These are phyloP conservation scores for Tribolium madens DNA, from an alignment of 1,140 invertebrate genomes.

Conservation along the genomic window DNA sequence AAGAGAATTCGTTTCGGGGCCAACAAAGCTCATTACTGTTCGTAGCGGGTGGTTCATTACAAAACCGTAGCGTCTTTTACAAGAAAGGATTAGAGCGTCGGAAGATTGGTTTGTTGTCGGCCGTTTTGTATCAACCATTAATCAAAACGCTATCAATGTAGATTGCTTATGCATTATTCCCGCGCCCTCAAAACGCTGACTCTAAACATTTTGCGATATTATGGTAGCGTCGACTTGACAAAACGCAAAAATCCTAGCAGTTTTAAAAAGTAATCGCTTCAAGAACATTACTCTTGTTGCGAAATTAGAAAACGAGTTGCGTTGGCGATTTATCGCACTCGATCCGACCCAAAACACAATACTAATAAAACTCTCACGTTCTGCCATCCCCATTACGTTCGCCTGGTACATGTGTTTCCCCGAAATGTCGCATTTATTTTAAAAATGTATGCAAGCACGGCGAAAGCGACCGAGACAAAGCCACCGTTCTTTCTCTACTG, in stretches of 20 bases:
- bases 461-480: conserved; percentile 7
- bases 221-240: not conserved
- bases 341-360: conserved; percentile 51
- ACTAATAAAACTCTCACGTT: conserved; percentile 59
- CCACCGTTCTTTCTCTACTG: conserved; percentile 9
- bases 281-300: not conserved
- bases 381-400: conserved; percentile 49
- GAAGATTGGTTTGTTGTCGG: conserved; percentile 33
- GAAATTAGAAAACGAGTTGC: conserved; percentile 7
- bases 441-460: conserved; percentile 54
- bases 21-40: conserved; percentile 28
- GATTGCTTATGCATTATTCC: conserved; percentile 43
- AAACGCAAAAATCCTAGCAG: not conserved
- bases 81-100: conserved; percentile 16
- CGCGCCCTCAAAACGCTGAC: not conserved
- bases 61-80: conserved; percentile 21
- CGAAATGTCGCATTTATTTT: conserved; percentile 56
- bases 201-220: not conserved
- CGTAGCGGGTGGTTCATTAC: conserved; percentile 20
- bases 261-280: conserved; percentile 11
- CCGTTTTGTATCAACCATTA: conserved; percentile 40
- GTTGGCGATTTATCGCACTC: conserved; percentile 44
- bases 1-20: not conserved
- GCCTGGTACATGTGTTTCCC: conserved; percentile 55
- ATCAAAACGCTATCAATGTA: conserved; percentile 39